These are phyloP conservation scores for Drosophila pallidifrons DNA, from an alignment of 1,140 invertebrate species.

Conservation along the genomic window DNA sequence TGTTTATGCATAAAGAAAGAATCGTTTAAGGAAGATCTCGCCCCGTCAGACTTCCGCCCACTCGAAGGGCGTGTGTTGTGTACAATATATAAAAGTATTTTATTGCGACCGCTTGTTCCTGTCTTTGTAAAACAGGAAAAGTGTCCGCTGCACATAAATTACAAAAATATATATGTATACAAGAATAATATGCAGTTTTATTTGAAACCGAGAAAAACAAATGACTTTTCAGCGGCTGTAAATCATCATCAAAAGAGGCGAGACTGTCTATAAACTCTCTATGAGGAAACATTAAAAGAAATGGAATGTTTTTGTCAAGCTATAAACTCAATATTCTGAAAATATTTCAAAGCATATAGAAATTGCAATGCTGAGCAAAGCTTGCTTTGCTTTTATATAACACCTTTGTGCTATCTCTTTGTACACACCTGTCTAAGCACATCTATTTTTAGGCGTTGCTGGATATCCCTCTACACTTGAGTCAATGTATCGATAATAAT, in stretches of 20 bases:
- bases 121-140: constrained; percentile 49
- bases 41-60: constrained; percentile 40
- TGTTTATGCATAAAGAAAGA: constrained; percentile 29
- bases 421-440: constrained; percentile 4
- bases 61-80: constrained; percentile 28
- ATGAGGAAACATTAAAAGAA: not conserved
- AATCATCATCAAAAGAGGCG: constrained; percentile 6
- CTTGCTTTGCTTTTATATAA: not conserved
- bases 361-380: not conserved
- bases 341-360: not conserved
- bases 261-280: not conserved
- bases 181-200: not conserved
- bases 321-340: not conserved
- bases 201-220: constrained; percentile 15
- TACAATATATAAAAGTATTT: not conserved
- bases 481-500: constrained; percentile 2
- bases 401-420: constrained; percentile 7
- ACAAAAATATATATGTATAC: constrained; percentile 1
- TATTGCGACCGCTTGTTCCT: constrained; percentile 29
- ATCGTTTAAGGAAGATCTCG: constrained; percentile 44
- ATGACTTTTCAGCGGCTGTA: constrained; percentile 14
- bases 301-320: not conserved
- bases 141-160: constrained; percentile 26
- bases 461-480: constrained; percentile 1
- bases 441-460: constrained; percentile 33